Evolutionary conservation across 2,888 invertebrate genomes (phyloP).

Genomic region (Lagria hirta): DNA sequence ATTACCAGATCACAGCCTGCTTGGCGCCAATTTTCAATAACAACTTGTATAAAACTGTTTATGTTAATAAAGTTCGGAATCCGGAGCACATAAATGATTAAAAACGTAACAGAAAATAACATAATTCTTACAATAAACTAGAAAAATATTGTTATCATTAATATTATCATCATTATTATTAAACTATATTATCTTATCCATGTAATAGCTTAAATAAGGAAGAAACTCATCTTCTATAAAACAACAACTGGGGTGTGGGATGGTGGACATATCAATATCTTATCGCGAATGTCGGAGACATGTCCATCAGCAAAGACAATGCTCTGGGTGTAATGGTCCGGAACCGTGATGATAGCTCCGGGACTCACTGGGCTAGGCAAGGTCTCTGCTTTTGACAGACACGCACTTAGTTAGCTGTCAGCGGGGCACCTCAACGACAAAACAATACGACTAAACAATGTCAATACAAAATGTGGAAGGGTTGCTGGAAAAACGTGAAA

Average conservation of each 20-base stretch:
- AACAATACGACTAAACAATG: conserved; percentile 27
- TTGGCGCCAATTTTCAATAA: no score
- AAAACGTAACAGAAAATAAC: no score
- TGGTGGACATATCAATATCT: conserved; percentile 26
- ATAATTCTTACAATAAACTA: no score
- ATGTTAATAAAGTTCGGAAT: no score
- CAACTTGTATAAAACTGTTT: no score
- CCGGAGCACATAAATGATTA: no score
- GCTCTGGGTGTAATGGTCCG: conserved; percentile 40
- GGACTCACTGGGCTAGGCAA: conserved; percentile 31
- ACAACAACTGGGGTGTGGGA: conserved; percentile 10
- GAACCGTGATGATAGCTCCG: conserved; percentile 38
- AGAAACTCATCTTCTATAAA: background rate
- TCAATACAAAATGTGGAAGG: conserved; percentile 25
- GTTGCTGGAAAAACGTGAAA: conserved; percentile 14
- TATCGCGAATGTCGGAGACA: conserved; percentile 30
- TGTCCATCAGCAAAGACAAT: conserved; percentile 36
- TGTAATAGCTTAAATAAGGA: conserved; percentile 3
- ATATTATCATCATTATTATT: no score
- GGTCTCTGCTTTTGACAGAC: conserved; percentile 49
- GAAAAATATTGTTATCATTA: no score
- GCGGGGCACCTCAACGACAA: conserved; percentile 32
- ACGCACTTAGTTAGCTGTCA: conserved; percentile 51
- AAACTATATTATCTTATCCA: no score
- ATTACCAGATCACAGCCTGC: no score